Conservation (phyloP, 1,140 invertebrate genomes). For the Bombus picipes region DNA sequence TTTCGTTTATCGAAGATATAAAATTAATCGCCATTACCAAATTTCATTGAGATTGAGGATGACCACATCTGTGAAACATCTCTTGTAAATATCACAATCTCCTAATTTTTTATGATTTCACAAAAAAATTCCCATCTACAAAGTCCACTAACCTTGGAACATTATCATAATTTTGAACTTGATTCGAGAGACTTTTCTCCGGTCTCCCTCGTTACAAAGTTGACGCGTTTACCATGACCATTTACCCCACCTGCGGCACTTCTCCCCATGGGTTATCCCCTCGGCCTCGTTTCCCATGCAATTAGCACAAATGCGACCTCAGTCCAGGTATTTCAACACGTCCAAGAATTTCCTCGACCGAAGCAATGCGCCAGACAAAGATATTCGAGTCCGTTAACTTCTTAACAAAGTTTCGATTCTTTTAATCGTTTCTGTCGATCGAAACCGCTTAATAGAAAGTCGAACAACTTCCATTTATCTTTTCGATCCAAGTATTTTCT, state of each 20-base stretch:
- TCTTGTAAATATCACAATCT: too few relatives aligned
- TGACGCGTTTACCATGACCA: slow-evolving; percentile 36
- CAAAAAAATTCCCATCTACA: too few relatives aligned
- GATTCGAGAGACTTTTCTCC: slow-evolving; percentile 5
- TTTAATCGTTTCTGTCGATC: neutral
- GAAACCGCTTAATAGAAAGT: neutral
- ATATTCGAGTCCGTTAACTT: neutral
- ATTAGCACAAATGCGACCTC: slow-evolving; percentile 39
- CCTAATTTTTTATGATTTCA: too few relatives aligned
- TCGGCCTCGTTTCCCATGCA: slow-evolving; percentile 15
- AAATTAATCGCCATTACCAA: neutral
- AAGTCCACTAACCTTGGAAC: neutral
- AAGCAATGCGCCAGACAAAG: neutral
- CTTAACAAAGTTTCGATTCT: neutral
- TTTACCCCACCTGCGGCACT: slow-evolving; percentile 20
- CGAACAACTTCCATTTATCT: neutral
- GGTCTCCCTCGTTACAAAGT: slow-evolving; percentile 22
- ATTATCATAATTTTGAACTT: slow-evolving; percentile 27
- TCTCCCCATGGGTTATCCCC: slow-evolving; percentile 25
- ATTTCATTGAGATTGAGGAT: neutral
- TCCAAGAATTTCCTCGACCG: slow-evolving; percentile 15
- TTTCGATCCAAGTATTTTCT: neutral
- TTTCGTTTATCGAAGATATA: neutral
- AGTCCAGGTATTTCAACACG: neutral
- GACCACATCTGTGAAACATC: too few relatives aligned